These are phyloP conservation scores for Andrena chrysosceles DNA, from an alignment of 2,888 invertebrate species.

Conservation along the genomic window DNA sequence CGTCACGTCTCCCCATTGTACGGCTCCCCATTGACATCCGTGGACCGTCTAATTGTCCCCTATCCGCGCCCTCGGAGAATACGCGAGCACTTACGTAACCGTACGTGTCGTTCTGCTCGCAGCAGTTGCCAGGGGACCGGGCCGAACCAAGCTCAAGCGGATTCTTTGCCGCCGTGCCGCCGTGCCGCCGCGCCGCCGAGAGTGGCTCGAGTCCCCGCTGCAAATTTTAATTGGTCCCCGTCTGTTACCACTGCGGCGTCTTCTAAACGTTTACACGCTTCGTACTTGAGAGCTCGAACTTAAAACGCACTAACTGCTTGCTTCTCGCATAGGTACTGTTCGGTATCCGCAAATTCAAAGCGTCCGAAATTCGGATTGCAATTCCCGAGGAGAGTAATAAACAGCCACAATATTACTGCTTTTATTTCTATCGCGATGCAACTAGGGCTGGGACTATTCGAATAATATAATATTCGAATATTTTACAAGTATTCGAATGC, in stretches of 20 bases:
- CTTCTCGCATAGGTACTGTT: neutral
- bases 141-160: neutral
- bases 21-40: slow-evolving; percentile 67
- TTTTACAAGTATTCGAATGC: too few relatives aligned
- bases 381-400: too few relatives aligned
- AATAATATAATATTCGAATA: too few relatives aligned
- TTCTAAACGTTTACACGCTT: neutral
- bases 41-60: slow-evolving; percentile 70
- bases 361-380: too few relatives aligned
- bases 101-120: slow-evolving; percentile 13
- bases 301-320: neutral
- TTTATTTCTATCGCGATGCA: too few relatives aligned
- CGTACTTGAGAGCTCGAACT: neutral
- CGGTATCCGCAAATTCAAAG: too few relatives aligned
- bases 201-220: neutral
- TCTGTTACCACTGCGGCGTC: slow-evolving; percentile 2
- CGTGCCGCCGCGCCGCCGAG: neutral
- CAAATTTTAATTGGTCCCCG: slow-evolving; percentile 31
- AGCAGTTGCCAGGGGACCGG: slow-evolving; percentile 3
- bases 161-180: neutral
- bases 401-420: too few relatives aligned
- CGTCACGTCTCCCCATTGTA: slow-evolving; percentile 68
- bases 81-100: slow-evolving; percentile 38
- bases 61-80: slow-evolving; percentile 60
- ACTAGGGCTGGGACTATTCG: too few relatives aligned